Percentiles rank a stretch among this genome's conserved stretches.
phyloP scores from a whole-genome alignment of 2,797 vertebrate species.

The Apogon hyalosoma region DNA sequence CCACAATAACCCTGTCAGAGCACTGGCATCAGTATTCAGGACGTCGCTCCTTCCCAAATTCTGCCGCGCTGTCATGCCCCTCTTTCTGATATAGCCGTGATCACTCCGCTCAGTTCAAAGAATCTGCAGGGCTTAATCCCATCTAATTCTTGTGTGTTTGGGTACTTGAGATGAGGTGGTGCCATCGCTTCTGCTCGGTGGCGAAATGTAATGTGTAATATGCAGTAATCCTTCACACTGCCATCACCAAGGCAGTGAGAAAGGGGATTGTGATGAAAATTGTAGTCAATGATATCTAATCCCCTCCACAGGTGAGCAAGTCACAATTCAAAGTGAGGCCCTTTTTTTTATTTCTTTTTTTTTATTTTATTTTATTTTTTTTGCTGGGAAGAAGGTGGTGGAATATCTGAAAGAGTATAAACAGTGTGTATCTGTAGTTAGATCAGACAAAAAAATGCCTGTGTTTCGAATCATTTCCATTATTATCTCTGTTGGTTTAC shows the following conservation, averaged over 20 bases:
- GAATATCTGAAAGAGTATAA: not conserved
- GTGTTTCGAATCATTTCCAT: no score
- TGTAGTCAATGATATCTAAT: conserved; percentile 50
- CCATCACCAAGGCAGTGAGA: conserved; percentile 37
- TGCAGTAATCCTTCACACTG: conserved; percentile 63
- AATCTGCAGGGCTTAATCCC: conserved; percentile 57
- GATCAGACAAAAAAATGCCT: no score
- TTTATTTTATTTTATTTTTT: no score
- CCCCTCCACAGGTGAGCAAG: conserved; percentile 53
- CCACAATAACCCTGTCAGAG: conserved; percentile 4
- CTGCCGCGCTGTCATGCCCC: conserved; percentile 25
- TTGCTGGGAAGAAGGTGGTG: conserved; percentile 5
- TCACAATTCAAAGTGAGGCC: conserved; percentile 24
- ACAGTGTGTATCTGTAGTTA: no score
- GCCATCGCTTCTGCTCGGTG: conserved; percentile 39
- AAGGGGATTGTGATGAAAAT: conserved; percentile 55
- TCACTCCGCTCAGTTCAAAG: conserved; percentile 37
- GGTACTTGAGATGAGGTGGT: conserved; percentile 52
- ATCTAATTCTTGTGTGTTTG: conserved; percentile 51
- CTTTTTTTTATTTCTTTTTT: no score
- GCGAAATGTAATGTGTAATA: conserved; percentile 64
- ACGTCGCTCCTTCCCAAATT: conserved; percentile 17
- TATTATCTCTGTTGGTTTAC: no score
- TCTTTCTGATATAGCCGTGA: conserved; percentile 22
- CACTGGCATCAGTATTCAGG: conserved; percentile 30